phyloP scores from a whole-genome alignment of 2,888 invertebrate species.

The Branchinecta sandiegonensis region DNA sequence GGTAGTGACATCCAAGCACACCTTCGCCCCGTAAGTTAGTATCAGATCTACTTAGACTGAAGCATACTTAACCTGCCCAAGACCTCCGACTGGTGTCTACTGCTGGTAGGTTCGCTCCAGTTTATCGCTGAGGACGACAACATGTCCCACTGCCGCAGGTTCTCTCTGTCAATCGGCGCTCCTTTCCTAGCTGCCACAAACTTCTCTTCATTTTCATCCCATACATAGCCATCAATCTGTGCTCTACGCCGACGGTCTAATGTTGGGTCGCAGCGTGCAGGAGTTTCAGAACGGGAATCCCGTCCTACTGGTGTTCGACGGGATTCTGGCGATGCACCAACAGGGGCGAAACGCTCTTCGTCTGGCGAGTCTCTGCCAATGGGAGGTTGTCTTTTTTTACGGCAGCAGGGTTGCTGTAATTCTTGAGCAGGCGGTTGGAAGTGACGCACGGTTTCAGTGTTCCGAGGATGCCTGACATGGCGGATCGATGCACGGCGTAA shows the following conservation, averaged over 20 bases:
- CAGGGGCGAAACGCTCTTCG: neutral
- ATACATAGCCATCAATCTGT: slow-evolving; percentile 34
- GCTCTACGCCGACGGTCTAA: slow-evolving; percentile 36
- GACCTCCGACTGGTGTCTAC: neutral
- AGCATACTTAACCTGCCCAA: neutral
- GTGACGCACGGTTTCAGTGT: neutral
- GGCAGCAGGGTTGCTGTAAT: neutral
- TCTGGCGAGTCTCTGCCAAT: slow-evolving; percentile 13
- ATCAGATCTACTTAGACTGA: neutral
- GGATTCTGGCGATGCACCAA: neutral
- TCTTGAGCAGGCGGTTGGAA: neutral
- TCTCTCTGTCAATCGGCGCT: slow-evolving; percentile 56
- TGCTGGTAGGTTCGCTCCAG: neutral
- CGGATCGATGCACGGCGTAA: slow-evolving; percentile 60
- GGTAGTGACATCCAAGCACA: no score
- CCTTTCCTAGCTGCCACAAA: slow-evolving; percentile 30
- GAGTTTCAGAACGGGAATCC: neutral
- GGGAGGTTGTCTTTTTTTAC: slow-evolving; percentile 12
- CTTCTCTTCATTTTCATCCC: slow-evolving; percentile 35
- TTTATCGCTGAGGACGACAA: slow-evolving; percentile 56
- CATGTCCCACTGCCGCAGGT: slow-evolving; percentile 71
- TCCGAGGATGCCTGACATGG: slow-evolving; percentile 36
- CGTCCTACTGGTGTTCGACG: neutral
- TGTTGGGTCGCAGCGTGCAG: neutral
- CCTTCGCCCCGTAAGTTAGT: no score